phyloP scores from a whole-genome alignment of 2,113 vertebrate species.

The Galeopterus variegatus region DNA sequence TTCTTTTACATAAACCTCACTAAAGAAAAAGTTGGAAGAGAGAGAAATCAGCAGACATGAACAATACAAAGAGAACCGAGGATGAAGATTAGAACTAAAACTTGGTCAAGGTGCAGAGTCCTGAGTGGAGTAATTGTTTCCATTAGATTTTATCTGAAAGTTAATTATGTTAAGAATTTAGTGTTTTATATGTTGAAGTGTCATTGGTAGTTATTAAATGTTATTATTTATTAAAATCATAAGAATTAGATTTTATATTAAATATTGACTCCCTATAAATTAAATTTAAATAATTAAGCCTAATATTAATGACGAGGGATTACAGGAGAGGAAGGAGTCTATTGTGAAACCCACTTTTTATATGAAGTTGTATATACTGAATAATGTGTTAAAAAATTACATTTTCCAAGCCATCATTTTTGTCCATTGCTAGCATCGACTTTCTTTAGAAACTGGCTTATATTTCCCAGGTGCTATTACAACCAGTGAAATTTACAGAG shows the following conservation, averaged over 20 bases:
- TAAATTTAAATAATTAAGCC: conserved; percentile 77
- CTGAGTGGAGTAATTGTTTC: neutral
- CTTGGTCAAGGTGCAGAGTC: neutral
- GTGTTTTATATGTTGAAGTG: conserved; percentile 50
- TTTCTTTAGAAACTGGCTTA: neutral
- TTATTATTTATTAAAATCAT: conserved; percentile 75
- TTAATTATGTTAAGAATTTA: conserved; percentile 74
- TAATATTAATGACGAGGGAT: conserved; percentile 61
- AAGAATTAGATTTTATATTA: conserved; percentile 77
- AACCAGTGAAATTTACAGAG: conserved; percentile 17
- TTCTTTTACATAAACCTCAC: conserved; percentile 48
- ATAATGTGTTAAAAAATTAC: neutral
- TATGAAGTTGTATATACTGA: neutral
- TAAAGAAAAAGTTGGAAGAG: neutral
- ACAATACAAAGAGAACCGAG: conserved; percentile 2
- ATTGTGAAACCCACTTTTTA: neutral
- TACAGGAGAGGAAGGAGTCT: neutral
- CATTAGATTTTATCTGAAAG: conserved; percentile 72
- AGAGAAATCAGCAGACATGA: neutral
- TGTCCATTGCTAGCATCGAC: neutral
- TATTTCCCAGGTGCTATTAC: neutral
- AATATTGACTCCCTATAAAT: conserved; percentile 73
- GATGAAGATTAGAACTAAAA: neutral
- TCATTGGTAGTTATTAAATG: conserved; percentile 61
- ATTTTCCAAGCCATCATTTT: neutral